Percentiles rank a stretch among this genome's conserved stretches.
Evolutionary conservation across 2,113 vertebrate species (phyloP).

Genomic region (Myotis lucifugus): DNA sequence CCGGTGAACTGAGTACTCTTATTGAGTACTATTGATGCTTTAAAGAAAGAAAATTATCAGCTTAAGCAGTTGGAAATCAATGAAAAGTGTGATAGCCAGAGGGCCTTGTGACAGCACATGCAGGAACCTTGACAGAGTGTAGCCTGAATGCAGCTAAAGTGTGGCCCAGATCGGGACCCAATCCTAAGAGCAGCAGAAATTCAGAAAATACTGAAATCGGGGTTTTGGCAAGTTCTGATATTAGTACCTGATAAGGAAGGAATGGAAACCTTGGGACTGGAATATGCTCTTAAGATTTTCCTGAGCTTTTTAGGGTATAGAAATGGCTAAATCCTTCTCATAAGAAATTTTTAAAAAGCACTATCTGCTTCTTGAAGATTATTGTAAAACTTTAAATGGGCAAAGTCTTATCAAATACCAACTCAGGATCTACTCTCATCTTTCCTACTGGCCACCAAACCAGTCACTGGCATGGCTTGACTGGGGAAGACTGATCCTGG

Average conservation of each 20-base stretch:
- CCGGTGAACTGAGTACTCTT: neutral
- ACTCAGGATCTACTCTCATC: neutral
- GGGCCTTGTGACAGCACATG: neutral
- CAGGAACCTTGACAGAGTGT: neutral
- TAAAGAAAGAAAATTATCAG: neutral
- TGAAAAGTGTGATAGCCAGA: neutral
- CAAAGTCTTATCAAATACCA: neutral
- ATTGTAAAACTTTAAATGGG: neutral
- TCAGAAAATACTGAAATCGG: neutral
- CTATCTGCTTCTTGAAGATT: neutral
- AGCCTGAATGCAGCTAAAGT: neutral
- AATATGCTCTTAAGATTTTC: neutral
- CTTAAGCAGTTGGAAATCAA: neutral
- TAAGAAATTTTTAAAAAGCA: neutral
- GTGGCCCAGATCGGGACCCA: neutral
- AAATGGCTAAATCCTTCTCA: neutral
- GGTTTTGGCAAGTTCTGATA: neutral
- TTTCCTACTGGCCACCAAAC: neutral
- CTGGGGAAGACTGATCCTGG: neutral
- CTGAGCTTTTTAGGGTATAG: neutral
- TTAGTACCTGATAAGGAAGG: neutral
- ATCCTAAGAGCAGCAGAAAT: neutral
- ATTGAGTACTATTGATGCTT: neutral
- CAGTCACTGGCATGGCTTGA: neutral
- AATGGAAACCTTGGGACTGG: neutral